These are phyloP conservation scores for Sorex maritimensis DNA, from an alignment of 2,797 vertebrate species.

Conservation along the genomic window DNA sequence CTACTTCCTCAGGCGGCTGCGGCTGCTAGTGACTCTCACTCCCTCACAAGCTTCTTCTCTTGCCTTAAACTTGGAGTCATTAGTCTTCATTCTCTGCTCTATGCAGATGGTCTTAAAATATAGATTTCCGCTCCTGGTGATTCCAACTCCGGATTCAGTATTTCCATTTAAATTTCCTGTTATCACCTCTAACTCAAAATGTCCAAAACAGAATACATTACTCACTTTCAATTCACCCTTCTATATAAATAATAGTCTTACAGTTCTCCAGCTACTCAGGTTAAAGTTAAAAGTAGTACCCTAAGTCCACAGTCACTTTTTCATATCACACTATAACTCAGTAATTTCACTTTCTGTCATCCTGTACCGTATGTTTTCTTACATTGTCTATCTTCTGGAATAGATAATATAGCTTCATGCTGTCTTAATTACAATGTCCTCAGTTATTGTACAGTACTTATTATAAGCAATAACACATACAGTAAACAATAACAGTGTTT, in stretches of 20 bases:
- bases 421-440: too few species aligned
- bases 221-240: neutral
- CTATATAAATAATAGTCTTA: neutral
- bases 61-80: neutral
- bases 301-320: neutral
- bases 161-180: constrained; percentile 35
- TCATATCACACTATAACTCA: neutral
- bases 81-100: neutral
- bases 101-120: neutral
- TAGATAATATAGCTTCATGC: neutral
- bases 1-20: neutral
- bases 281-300: constrained; percentile 1
- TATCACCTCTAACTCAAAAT: constrained; percentile 2
- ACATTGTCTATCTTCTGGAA: neutral
- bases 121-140: neutral
- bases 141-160: neutral
- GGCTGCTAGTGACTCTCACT: neutral
- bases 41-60: neutral
- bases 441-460: too few species aligned
- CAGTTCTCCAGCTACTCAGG: neutral
- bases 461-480: too few species aligned
- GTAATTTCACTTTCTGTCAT: neutral
- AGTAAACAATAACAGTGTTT: too few species aligned
- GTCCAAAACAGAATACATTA: neutral
- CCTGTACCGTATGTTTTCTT: neutral